phyloP scores from a whole-genome alignment of 2,113 vertebrate genomes.

The Echinops telfairi region DNA sequence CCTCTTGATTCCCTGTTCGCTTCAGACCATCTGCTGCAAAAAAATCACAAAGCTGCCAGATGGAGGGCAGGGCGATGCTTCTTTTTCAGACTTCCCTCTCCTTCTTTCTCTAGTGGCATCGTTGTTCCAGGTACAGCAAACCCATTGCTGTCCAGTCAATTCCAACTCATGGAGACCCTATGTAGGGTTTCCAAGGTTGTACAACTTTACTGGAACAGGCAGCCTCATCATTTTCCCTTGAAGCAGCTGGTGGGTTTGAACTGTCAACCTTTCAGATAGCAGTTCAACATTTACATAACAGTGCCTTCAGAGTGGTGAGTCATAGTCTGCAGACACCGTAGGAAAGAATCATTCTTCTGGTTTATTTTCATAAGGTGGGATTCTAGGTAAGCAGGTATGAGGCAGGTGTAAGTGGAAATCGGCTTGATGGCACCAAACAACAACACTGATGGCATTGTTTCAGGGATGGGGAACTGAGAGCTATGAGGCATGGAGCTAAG shows the following conservation, averaged over 20 bases:
- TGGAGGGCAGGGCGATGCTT: constrained; percentile 35
- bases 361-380: neutral
- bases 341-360: neutral
- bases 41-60: constrained; percentile 60
- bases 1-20: constrained; percentile 20
- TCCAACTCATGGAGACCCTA: neutral
- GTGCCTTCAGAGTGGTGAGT: neutral
- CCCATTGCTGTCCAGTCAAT: neutral
- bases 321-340: too few relatives aligned
- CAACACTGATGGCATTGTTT: constrained; percentile 17
- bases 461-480: neutral
- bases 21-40: constrained; percentile 52
- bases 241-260: neutral
- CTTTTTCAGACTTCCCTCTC: neutral
- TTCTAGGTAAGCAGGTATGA: neutral
- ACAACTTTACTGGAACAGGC: neutral
- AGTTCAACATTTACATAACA: neutral
- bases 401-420: neutral
- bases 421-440: neutral
- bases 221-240: neutral
- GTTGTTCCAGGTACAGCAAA: neutral
- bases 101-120: neutral
- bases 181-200: neutral
- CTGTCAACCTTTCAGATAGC: neutral
- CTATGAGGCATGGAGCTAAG: neutral